These are phyloP conservation scores for Halcyon malimbica DNA, from an alignment of 2,113 vertebrate genomes.

Conservation along the genomic window DNA sequence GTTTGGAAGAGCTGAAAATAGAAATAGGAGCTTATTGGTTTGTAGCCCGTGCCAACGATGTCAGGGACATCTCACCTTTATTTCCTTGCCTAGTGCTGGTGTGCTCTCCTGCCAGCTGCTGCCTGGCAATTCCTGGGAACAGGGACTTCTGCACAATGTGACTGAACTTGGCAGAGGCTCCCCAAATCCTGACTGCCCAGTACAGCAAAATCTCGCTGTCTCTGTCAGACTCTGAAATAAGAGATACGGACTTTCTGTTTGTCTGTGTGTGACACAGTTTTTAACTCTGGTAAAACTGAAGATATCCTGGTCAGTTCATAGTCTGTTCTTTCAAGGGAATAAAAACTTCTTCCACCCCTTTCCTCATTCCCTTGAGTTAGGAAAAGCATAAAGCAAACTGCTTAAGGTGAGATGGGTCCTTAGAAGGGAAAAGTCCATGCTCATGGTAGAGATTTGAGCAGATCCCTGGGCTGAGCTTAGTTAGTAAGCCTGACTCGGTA, in stretches of 20 bases:
- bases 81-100: not conserved
- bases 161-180: not conserved
- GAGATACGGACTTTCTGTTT: not conserved
- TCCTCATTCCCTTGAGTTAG: not conserved
- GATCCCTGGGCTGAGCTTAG: not conserved
- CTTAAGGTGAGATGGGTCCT: not conserved
- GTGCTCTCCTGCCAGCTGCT: not conserved
- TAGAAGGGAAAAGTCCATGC: not conserved
- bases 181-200: not conserved
- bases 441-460: not conserved
- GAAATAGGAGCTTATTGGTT: not conserved
- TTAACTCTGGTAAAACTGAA: not conserved
- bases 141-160: not conserved
- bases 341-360: slow-evolving; percentile 25
- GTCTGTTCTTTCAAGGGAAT: not conserved
- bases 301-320: not conserved
- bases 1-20: not conserved
- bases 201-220: no score
- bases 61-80: not conserved
- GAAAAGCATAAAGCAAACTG: not conserved
- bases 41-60: not conserved
- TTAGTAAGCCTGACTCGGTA: not conserved
- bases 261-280: not conserved
- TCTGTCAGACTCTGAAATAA: not conserved
- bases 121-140: not conserved